Base-by-base conservation (phyloP, 2,797 vertebrate species). In the Myotis pilosus region DNA sequence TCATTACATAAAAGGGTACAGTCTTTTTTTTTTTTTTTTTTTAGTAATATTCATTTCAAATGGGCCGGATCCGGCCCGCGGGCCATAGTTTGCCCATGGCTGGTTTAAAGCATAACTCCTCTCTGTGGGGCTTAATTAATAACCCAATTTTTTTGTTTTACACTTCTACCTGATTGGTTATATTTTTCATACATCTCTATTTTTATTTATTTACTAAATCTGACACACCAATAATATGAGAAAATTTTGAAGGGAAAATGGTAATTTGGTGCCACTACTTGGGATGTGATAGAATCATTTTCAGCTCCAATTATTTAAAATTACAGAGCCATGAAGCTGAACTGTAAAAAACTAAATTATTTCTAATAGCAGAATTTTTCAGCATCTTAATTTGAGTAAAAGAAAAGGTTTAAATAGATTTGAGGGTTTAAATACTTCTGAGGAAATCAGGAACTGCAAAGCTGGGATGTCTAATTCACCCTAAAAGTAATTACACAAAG, bases 401-500 rank as follows among this genome's bases (percentile, higher is more conserved):
- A 96, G 93, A 96, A 96, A 95, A 88, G 90, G 94, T 91, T 97
- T 97, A 97, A 97, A 95, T 97, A 96, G 97, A 97, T 96, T 95
- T 95, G 88, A 96, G 57, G 89, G 94, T 84, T 97, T 97, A 97
- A 97, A 95, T 96, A 95, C 96, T 97, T 97, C 92, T 97, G 95
- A 95, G 97, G 71, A 66, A 97, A 97, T 84, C 88, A 94, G 60
- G 82, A 81, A 86, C 85, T 8, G 92, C 85, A 93, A 94, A 94
- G 60, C 78, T 11, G 11, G 92, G 88, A 90, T 92, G 85, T 95
- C 93, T 96, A 92, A 97, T 97, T 96, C 96, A 95, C 96, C 96
- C 94, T 78, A 84, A 97, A 97, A 96, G 96, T 97, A 96, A 97
- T 97, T 97, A 97, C 94, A 78, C 80, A 95, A 97, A 97, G 97